Evolutionary conservation across 2,888 invertebrate genomes (phyloP).

Genomic region (Microdon myrmicae): DNA sequence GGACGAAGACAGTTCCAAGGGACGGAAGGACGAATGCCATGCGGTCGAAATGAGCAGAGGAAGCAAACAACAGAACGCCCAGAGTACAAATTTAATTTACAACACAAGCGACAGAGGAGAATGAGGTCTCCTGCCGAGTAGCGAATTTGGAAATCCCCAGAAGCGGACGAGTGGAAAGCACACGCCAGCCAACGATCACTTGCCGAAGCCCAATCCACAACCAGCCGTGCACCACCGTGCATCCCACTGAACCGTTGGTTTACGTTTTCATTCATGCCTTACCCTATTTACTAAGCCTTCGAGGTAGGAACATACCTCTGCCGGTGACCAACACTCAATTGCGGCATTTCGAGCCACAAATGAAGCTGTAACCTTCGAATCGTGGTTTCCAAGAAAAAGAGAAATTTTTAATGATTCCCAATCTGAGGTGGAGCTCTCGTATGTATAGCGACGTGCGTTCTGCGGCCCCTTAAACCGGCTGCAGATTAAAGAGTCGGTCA

Average conservation of each 20-base stretch:
- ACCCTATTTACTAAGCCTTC: constrained; percentile 10
- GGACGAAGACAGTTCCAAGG: too few species aligned
- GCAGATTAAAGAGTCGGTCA: too few species aligned
- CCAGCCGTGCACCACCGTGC: too few species aligned
- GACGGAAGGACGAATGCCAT: background rate
- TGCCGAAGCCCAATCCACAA: background rate
- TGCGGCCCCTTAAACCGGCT: too few species aligned
- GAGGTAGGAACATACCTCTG: constrained; percentile 18
- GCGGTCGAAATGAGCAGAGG: too few species aligned
- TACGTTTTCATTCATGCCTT: constrained; percentile 46
- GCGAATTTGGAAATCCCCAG: constrained; percentile 30
- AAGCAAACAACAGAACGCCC: background rate
- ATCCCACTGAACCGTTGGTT: constrained; percentile 25
- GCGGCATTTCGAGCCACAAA: constrained; percentile 42
- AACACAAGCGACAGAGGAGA: constrained; percentile 4
- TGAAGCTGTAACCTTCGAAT: constrained; percentile 44
- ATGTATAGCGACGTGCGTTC: constrained; percentile 17
- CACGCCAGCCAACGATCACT: constrained; percentile 3
- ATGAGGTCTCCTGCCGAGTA: constrained; percentile 10
- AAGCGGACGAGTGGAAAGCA: constrained; percentile 29
- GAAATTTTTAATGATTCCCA: too few species aligned
- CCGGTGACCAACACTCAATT: too few species aligned
- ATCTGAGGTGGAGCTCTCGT: constrained; percentile 2
- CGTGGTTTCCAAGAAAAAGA: constrained; percentile 43
- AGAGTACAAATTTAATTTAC: constrained; percentile 15